These are phyloP conservation scores for Triplophysa tibetana DNA, from an alignment of 2,113 vertebrate genomes.

Conservation along the genomic window DNA sequence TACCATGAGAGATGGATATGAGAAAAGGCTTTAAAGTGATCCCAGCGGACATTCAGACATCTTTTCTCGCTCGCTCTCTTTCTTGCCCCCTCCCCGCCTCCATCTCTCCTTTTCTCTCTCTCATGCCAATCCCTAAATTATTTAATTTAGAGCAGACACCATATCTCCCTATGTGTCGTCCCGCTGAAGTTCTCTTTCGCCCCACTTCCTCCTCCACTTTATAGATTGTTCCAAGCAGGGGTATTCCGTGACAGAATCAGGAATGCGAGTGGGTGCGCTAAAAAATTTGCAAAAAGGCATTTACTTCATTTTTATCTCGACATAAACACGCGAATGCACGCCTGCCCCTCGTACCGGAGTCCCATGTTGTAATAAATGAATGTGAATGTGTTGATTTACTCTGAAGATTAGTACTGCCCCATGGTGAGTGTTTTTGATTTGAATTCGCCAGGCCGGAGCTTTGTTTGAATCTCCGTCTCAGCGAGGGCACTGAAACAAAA, in stretches of 20 bases:
- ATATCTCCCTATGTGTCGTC: slow-evolving; percentile 53
- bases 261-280: slow-evolving; percentile 19
- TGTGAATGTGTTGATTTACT: slow-evolving; percentile 58
- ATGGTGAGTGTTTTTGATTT: slow-evolving; percentile 56
- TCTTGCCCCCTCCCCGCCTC: not conserved
- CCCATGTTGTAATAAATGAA: slow-evolving; percentile 52
- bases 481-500: slow-evolving; percentile 47
- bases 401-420: slow-evolving; percentile 56
- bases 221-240: slow-evolving; percentile 51
- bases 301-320: slow-evolving; percentile 50
- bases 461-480: slow-evolving; percentile 51
- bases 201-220: slow-evolving; percentile 38
- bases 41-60: slow-evolving; percentile 40
- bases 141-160: slow-evolving; percentile 58
- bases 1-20: slow-evolving; percentile 41
- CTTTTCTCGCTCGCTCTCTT: slow-evolving; percentile 30
- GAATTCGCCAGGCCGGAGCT: slow-evolving; percentile 55
- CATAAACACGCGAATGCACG: slow-evolving; percentile 44
- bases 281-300: slow-evolving; percentile 52
- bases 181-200: slow-evolving; percentile 45
- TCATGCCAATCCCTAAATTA: slow-evolving; percentile 54
- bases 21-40: slow-evolving; percentile 42
- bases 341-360: slow-evolving; percentile 34
- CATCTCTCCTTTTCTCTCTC: not conserved
- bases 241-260: slow-evolving; percentile 39